Evolutionary conservation across 2,888 invertebrate genomes (phyloP).

Genomic region (Tipula lateralis): DNA sequence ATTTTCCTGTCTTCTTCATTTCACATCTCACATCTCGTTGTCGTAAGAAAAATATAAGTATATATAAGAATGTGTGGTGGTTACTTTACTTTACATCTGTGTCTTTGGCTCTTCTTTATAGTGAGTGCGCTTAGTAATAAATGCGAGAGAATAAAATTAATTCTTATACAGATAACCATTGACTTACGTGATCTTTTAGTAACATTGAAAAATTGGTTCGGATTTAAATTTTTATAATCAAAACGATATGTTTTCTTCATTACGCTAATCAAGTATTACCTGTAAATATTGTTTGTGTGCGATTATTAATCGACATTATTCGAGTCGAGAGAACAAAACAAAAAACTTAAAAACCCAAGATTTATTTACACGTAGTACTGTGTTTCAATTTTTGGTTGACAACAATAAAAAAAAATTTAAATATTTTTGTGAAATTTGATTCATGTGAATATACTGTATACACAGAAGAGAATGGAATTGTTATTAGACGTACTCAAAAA

Average conservation of each 20-base stretch:
- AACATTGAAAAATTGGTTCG: no score
- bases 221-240: background rate
- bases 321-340: background rate
- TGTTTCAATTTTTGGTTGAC: background rate
- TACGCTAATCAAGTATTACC: background rate
- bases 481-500: background rate
- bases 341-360: background rate
- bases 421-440: constrained; percentile 11
- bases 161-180: background rate
- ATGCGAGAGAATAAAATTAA: background rate
- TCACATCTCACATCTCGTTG: background rate
- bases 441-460: background rate
- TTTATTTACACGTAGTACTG: background rate
- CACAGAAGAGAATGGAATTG: background rate
- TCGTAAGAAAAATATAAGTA: background rate
- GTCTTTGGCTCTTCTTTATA: background rate
- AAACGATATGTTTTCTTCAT: background rate
- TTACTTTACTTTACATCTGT: constrained; percentile 7
- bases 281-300: background rate
- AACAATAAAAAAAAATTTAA: background rate
- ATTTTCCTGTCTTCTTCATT: constrained; percentile 24
- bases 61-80: background rate
- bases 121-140: background rate
- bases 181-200: background rate
- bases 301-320: background rate